Base-by-base conservation (phyloP, 2,888 invertebrate genomes). In the Sphaeridia pumilis region DNA sequence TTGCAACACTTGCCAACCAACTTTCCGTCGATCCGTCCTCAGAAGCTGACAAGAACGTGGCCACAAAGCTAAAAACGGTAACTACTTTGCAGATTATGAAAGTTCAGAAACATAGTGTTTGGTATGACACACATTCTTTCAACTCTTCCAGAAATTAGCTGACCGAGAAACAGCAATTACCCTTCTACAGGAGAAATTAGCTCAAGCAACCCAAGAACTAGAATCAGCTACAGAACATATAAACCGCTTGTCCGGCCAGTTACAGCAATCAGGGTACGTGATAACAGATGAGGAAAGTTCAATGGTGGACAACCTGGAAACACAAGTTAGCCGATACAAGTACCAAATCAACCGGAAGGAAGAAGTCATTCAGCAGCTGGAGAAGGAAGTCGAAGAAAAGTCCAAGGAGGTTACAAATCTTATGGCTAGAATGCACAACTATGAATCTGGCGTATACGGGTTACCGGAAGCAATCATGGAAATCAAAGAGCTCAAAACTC, bases 391-490 rank as follows among this genome's bases (percentile, higher is more conserved):
- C 1, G 71, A 75, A 47, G 69, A 72, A n/a, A 82, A 83, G 68
- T 83, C 84, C 67, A 75, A 78, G 68, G 80, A 84, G 71, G 79
- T 84, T 69, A 70, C 67, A 57, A 68, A 70, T 28, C 67, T 70
- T 12, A 31, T 56, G 10, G 56, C 59, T 2, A 48, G 61, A 31
- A 72, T 92, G 59, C 79, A 81, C 67, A 76, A 81, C 27, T 79
- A 84, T 64, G 81, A 85, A 67, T 76, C 79, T 28, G 84, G 85
- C 14, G 81, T 87, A 66, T 77, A 79, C 67, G 87, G 88, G 0
- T 72, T 90, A 31, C 73, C 80, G 12, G 78, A 82, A 35, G 79
- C 86, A 4, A 72, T 90, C 12, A 75, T 77, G 45, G 81, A 84
- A 65, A 76, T 87, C 45, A 82, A 84, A 66, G 78, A 79, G 46